Base-by-base conservation (phyloP, 2,113 vertebrate species). In the Scalopus aquaticus region DNA sequence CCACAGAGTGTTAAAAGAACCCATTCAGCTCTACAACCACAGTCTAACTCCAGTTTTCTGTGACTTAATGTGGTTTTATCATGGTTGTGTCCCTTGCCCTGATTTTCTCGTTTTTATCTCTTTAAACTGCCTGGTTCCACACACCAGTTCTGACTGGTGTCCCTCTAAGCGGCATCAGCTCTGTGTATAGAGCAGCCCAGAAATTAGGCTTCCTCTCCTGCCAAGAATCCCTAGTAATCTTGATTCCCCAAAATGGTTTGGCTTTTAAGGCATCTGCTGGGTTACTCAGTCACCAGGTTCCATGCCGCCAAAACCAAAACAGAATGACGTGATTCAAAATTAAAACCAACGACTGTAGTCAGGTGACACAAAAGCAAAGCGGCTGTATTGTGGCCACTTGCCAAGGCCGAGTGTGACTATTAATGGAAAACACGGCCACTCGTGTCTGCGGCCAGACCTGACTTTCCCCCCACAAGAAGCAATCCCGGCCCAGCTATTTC, bases 91-190 rank as follows among this genome's bases (percentile, higher is more conserved):
- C 79, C 51, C 78, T 35, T 54, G 62, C 62, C 58, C 73, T 13
- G 39, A 46, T 81, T 90, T 92, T 64, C 60, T 74, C 77, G 49
- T 35, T 70, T 95, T 86, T 67, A 73, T 81, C 78, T 97, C 49
- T 60, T 51, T 93, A 62, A 94, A 64, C 64, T 89, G 86, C 93
- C 95, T 89, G 82, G 83, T 87, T 89, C 49, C 42, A 37, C 26
- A 76, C 6, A 35, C n/a, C 42, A 70, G 46, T 64, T 65, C 65
- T 28, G 90, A 93, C 58, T 91, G 67, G 69, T 60, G 96, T 78
- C 69, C 22, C 32, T 87, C n/a, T 26, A 42, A 30, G 5, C 2
- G 28, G 13, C 28, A 15, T 95, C 80, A 73, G 30, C 16, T 28
- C 46, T 42, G 26, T 24, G 51, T 32, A 16, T 13, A 67, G 78